These are phyloP conservation scores for Leptothorax acervorum DNA, from an alignment of 2,888 invertebrate genomes.

Conservation along the genomic window DNA sequence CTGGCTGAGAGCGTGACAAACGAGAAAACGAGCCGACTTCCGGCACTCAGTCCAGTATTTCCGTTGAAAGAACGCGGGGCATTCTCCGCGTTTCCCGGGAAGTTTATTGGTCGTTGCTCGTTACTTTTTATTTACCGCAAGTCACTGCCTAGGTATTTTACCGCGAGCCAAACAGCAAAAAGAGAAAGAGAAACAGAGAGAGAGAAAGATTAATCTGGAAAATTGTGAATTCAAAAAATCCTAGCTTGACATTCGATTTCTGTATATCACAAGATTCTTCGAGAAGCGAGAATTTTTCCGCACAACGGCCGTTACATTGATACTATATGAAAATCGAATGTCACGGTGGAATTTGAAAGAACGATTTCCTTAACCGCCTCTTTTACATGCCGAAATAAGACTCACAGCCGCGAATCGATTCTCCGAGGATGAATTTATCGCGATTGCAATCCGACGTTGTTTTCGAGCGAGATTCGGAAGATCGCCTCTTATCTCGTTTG, in stretches of 20 bases:
- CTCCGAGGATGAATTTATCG: slow-evolving; percentile 22
- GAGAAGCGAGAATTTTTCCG: not conserved
- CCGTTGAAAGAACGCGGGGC: slow-evolving; percentile 62
- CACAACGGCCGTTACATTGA: slow-evolving; percentile 3
- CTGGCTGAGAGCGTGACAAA: slow-evolving; percentile 60
- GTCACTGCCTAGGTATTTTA: not conserved
- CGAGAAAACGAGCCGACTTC: slow-evolving; percentile 57
- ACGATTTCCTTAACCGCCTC: slow-evolving; percentile 53
- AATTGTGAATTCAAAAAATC: not conserved
- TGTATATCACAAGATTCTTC: not conserved
- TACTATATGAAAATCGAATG: slow-evolving; percentile 79
- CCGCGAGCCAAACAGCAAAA: too few relatives aligned
- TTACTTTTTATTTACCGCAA: slow-evolving; percentile 75
- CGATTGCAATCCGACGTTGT: not conserved
- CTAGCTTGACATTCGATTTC: slow-evolving; percentile 21
- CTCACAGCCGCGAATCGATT: slow-evolving; percentile 43
- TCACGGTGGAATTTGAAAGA: slow-evolving; percentile 78
- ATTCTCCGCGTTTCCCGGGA: slow-evolving; percentile 76
- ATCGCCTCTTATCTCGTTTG: slow-evolving; percentile 7
- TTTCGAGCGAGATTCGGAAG: not conserved
- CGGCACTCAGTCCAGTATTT: slow-evolving; percentile 68
- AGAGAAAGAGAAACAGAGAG: too few relatives aligned
- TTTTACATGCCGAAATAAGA: slow-evolving; percentile 21
- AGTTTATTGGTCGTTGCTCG: slow-evolving; percentile 69
- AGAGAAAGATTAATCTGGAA: not conserved